Evolutionary conservation across 2,888 invertebrate genomes (phyloP).

Genomic region (Caenorhabditis panamensis): DNA sequence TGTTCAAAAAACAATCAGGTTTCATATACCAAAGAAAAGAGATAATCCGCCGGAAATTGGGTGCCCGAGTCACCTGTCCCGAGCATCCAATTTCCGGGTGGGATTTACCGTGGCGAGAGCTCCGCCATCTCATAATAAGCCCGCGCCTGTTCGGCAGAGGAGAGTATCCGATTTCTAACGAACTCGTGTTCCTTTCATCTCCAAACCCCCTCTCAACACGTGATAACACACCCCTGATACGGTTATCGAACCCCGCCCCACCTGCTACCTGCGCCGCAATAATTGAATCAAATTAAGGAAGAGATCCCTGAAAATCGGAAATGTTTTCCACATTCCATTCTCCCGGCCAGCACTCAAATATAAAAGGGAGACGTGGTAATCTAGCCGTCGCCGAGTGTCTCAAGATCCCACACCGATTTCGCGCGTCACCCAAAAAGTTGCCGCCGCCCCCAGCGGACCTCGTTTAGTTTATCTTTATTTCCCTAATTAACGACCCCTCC

Average conservation of each 20-base stretch:
- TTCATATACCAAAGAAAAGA: neutral
- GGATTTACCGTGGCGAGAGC: neutral
- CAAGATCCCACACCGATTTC: slow-evolving; percentile 57
- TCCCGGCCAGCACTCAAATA: slow-evolving; percentile 6
- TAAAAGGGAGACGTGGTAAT: slow-evolving; percentile 37
- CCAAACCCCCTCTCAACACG: slow-evolving; percentile 19
- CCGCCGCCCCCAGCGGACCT: slow-evolving; percentile 40
- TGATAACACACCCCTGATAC: slow-evolving; percentile 38
- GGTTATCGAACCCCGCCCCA: slow-evolving; percentile 45
- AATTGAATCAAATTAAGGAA: slow-evolving; percentile 51
- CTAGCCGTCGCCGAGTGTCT: slow-evolving; percentile 22
- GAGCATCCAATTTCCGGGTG: slow-evolving; percentile 43
- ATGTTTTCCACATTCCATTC: slow-evolving; percentile 43
- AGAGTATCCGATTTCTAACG: slow-evolving; percentile 21
- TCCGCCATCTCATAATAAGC: neutral
- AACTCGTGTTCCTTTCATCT: neutral
- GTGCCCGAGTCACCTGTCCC: slow-evolving; percentile 34
- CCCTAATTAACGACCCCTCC: slow-evolving; percentile 54
- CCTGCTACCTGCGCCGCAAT: slow-evolving; percentile 11
- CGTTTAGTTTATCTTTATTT: slow-evolving; percentile 59
- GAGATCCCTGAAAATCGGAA: slow-evolving; percentile 53
- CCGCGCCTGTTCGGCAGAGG: slow-evolving; percentile 11
- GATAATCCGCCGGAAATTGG: slow-evolving; percentile 39
- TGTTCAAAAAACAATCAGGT: neutral
- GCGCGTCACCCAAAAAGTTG: slow-evolving; percentile 47